phyloP scores from a whole-genome alignment of 53 echinoderm and acorn worm genomes.

The Patiria pectinifera region DNA sequence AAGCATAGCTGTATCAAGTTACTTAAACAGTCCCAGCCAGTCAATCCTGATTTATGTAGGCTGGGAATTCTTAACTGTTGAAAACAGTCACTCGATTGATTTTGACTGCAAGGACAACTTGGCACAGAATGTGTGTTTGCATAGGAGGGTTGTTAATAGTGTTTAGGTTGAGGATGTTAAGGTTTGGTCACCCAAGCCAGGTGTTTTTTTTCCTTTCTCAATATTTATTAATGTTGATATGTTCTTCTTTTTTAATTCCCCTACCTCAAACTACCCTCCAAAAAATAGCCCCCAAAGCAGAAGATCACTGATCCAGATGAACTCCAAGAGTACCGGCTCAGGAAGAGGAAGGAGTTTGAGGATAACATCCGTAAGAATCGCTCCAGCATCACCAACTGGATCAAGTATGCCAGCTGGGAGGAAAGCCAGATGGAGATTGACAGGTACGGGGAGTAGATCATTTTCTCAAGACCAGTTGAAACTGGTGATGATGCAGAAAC shows the following conservation, averaged over 20 bases:
- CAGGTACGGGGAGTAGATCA: constrained; percentile 59
- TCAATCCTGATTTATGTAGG: too few relatives aligned
- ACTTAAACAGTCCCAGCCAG: too few relatives aligned
- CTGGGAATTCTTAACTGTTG: too few relatives aligned
- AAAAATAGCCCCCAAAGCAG: constrained; percentile 94
- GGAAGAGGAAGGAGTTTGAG: constrained; percentile 99
- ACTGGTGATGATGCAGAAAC: too few relatives aligned
- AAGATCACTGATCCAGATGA: constrained; percentile 99
- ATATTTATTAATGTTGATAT: not conserved
- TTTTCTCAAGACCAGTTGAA: not conserved
- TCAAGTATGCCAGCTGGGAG: constrained; percentile 99
- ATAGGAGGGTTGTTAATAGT: too few relatives aligned
- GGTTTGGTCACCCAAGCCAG: too few relatives aligned
- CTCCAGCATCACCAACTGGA: constrained; percentile 86
- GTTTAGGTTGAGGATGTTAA: too few relatives aligned
- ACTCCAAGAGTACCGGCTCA: constrained; percentile 90
- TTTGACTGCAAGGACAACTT: too few relatives aligned
- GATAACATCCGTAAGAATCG: constrained; percentile 96
- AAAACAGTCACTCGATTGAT: too few relatives aligned
- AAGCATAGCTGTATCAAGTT: too few relatives aligned
- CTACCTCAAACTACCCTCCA: not conserved
- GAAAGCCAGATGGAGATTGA: constrained; percentile 97
- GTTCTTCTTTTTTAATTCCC: too few relatives aligned
- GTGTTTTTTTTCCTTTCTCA: not conserved
- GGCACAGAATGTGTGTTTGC: too few relatives aligned